These are phyloP conservation scores for Rhinolophus sinicus DNA, from an alignment of 2,113 vertebrate genomes.

Conservation along the genomic window DNA sequence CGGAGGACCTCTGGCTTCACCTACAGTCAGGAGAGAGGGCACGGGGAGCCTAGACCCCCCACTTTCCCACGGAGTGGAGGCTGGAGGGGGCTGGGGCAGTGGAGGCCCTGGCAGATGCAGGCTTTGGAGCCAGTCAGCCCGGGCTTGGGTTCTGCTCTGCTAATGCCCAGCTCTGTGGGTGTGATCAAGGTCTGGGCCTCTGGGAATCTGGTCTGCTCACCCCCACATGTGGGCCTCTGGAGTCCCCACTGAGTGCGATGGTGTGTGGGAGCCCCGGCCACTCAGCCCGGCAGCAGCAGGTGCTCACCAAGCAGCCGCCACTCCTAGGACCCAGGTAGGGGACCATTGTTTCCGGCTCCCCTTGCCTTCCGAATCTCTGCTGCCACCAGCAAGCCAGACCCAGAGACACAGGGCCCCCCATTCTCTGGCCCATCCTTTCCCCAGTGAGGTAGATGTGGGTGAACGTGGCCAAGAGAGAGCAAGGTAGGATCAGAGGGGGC, in stretches of 20 bases:
- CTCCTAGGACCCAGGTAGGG: not conserved
- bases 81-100: fast-evolving
- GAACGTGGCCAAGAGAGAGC: fast-evolving
- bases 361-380: fast-evolving
- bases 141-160: not conserved
- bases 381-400: not conserved
- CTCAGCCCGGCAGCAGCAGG: not conserved
- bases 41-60: not conserved
- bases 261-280: not conserved
- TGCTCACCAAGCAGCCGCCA: not conserved
- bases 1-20: constrained; percentile 81
- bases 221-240: too few relatives aligned
- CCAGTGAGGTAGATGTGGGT: not conserved
- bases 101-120: not conserved
- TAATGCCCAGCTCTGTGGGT: not conserved
- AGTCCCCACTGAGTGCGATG: not conserved
- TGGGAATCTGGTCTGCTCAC: too few relatives aligned
- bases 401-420: not conserved
- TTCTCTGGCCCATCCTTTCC: not conserved
- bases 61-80: fast-evolving
- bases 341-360: not conserved
- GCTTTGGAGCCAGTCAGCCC: not conserved
- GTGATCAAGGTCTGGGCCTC: not conserved
- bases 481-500: not conserved
- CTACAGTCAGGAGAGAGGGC: constrained; percentile 70